Base-by-base conservation (phyloP, 1,140 invertebrate genomes). In the Papilio glaucus region DNA sequence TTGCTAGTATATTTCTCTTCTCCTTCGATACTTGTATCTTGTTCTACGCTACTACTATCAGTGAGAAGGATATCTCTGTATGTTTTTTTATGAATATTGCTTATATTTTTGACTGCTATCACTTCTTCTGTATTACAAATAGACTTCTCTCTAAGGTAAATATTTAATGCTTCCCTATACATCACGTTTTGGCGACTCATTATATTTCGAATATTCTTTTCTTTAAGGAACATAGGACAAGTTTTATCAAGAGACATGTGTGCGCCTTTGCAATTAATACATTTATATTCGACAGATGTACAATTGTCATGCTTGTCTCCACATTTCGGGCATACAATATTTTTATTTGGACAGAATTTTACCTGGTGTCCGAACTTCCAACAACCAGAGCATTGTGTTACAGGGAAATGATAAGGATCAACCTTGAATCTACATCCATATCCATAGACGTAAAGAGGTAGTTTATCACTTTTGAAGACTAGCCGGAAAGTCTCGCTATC, bases 271-370 rank as follows among this genome's bases (percentile, higher is more conserved):
- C 78, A 83, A 33, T 79, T 80, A 15, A 75, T 9, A 38, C 81
- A 83, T 45, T 61, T 76, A 53, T 60, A 76, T 2, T 45, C 38
- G 0, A 21, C 70, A 5, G 45, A 69, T 21, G 72, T 69, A 68
- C 78, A 82, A 42, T 79, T 80, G 26, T 53, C 71, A 71, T 80
- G 81, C 29, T 73, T 65, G 3, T 26, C 37, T 33, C 74, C 72
- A 68, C 78, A 83, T 72, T 80, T 83, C 0, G 81, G 77, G 29
- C 81, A 82, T 3, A 77, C 2, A 15, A 74, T 72, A 26, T 75
- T 76, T 10, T 73, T 78, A 21, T 7, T 62, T 13, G 76, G 71
- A 45, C 80, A 82, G 38, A 45, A 72, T 21, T 41, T 71, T 10
- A 63, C 13, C 5, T 45, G 15, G 29, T 80, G 78, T 29, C 78